phyloP scores from a whole-genome alignment of 2,113 vertebrate genomes.

The Odocoileus virginianus region DNA sequence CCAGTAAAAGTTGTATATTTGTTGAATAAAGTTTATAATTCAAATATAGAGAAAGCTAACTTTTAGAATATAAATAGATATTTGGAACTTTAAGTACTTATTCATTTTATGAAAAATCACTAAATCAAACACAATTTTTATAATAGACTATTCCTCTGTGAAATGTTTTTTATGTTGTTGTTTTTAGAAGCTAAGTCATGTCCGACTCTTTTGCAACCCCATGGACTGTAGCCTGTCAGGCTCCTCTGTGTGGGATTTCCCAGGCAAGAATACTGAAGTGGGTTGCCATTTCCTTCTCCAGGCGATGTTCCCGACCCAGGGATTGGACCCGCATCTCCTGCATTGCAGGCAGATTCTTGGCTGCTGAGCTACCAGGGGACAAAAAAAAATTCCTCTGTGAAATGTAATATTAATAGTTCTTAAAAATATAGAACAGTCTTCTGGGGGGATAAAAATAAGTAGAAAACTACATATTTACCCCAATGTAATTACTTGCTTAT shows the following conservation, averaged over 20 bases:
- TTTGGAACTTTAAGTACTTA: neutral
- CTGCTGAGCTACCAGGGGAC: neutral
- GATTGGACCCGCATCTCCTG: neutral
- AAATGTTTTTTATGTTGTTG: neutral
- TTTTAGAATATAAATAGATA: neutral
- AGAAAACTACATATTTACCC: neutral
- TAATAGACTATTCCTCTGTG: neutral
- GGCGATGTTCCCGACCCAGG: neutral
- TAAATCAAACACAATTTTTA: neutral
- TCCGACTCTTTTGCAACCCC: neutral
- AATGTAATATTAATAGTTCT: neutral
- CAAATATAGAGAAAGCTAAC: neutral
- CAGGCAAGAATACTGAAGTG: neutral
- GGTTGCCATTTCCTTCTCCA: neutral
- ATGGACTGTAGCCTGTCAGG: neutral
- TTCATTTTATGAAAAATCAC: neutral
- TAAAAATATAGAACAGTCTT: neutral
- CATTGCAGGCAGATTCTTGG: neutral
- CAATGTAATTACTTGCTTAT: slow-evolving; percentile 5
- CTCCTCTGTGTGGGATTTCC: neutral
- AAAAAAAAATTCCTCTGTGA: neutral
- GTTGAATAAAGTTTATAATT: neutral
- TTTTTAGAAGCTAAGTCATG: neutral
- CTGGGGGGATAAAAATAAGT: neutral
- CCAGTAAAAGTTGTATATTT: neutral